Percentiles rank a stretch among this genome's conserved stretches.
Conservation (phyloP, 2,113 vertebrate genomes). For the Peromyscus californicus region DNA sequence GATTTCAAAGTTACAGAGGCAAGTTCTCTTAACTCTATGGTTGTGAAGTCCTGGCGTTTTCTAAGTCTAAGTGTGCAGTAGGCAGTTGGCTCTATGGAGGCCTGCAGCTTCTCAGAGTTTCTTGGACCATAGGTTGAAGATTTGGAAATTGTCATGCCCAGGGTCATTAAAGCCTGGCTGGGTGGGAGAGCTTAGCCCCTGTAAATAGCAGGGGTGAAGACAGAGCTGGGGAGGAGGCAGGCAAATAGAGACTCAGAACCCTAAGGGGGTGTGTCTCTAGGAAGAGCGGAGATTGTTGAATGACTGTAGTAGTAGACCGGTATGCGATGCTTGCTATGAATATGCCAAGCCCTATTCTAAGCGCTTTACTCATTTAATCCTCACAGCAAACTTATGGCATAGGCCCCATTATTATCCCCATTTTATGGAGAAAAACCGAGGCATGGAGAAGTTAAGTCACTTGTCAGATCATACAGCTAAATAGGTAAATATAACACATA, state of each 20-base stretch:
- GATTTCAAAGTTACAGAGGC: not conserved
- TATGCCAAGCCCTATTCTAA: slow-evolving; percentile 43
- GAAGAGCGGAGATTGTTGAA: slow-evolving; percentile 31
- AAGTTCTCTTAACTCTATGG: not conserved
- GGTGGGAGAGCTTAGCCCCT: not conserved
- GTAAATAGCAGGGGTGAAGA: not conserved
- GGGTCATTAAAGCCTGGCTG: not conserved
- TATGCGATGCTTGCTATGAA: slow-evolving; percentile 5
- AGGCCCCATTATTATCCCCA: slow-evolving; percentile 33
- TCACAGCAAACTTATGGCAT: slow-evolving; percentile 17
- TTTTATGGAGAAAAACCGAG: slow-evolving; percentile 58
- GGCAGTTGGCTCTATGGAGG: not conserved
- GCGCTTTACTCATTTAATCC: slow-evolving; percentile 51
- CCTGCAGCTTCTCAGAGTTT: not conserved
- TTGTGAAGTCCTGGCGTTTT: not conserved
- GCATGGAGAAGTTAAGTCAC: slow-evolving; percentile 57
- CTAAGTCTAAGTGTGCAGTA: not conserved
- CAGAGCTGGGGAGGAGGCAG: not conserved
- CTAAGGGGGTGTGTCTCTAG: not conserved
- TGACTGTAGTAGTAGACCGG: slow-evolving; percentile 8
- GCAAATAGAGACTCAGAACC: not conserved
- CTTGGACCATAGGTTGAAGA: not conserved
- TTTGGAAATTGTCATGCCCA: not conserved
- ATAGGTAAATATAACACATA: slow-evolving; percentile 52
- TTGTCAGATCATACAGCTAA: slow-evolving; percentile 48